A percentile compares a stretch with the other conserved stretches of the same genome.
Evolutionary conservation across 2,113 vertebrate species (phyloP).

Genomic region (Pollachius pollachius): DNA sequence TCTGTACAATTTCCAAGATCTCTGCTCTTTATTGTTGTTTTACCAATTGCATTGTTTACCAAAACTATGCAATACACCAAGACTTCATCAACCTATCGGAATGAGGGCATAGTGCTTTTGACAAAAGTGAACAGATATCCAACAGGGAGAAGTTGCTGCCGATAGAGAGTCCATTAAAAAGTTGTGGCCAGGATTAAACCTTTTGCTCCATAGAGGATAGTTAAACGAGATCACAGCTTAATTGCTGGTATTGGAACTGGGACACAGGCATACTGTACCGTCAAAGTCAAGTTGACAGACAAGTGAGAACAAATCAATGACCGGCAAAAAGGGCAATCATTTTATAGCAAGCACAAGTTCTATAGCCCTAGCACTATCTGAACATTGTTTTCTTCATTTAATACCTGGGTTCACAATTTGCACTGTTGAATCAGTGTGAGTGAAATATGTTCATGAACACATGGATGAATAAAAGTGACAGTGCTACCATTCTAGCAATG

Average conservation of each 20-base stretch:
- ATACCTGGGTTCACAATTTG: neutral
- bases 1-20: no score
- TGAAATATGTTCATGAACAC: neutral
- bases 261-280: conserved; percentile 32
- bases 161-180: conserved; percentile 30
- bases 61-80: neutral
- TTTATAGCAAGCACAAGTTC: conserved; percentile 8
- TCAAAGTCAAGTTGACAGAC: conserved; percentile 24
- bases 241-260: conserved; percentile 50
- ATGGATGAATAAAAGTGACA: neutral
- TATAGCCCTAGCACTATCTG: neutral
- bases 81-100: neutral
- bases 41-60: neutral
- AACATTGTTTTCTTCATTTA: no score
- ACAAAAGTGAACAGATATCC: conserved; percentile 27
- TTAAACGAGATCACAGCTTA: conserved; percentile 50
- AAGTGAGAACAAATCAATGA: conserved; percentile 50
- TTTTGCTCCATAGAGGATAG: conserved; percentile 34
- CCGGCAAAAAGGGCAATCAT: conserved; percentile 44
- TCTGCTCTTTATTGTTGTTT: neutral
- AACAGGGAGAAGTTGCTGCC: conserved; percentile 19
- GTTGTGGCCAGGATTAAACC: conserved; percentile 42
- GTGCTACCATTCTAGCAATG: conserved; percentile 17
- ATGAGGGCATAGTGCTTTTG: conserved; percentile 3
- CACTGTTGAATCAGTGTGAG: neutral